Conservation (phyloP, 2,888 invertebrate species). For the Epinotia nisella region DNA sequence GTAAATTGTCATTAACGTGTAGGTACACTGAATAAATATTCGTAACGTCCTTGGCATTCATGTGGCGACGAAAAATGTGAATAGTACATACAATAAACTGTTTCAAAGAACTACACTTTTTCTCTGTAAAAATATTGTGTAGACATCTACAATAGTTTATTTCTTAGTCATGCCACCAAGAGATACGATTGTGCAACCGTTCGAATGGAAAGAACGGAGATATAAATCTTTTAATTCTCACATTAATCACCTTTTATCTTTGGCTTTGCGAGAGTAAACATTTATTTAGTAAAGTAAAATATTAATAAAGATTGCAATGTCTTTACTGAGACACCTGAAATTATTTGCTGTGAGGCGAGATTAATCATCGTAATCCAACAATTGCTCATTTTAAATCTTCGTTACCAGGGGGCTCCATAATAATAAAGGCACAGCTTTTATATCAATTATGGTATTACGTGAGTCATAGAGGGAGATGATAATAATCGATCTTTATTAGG, state of each 20-base stretch:
- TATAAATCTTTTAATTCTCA: slow-evolving; percentile 11
- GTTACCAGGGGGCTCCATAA: slow-evolving; percentile 61
- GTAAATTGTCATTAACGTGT: slow-evolving; percentile 42
- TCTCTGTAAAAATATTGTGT: neutral
- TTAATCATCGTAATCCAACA: slow-evolving; percentile 76
- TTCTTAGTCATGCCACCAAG: neutral
- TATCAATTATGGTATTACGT: slow-evolving; percentile 79
- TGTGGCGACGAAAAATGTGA: slow-evolving; percentile 13
- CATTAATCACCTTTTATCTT: slow-evolving; percentile 32
- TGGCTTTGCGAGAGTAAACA: slow-evolving; percentile 18
- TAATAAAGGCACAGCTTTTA: slow-evolving; percentile 72
- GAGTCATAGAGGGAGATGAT: slow-evolving; percentile 74
- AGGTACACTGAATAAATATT: slow-evolving; percentile 37
- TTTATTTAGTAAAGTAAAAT: slow-evolving; percentile 46
- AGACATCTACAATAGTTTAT: neutral
- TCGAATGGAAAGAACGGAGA: slow-evolving; percentile 2
- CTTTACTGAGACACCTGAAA: slow-evolving; percentile 55
- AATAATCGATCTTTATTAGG: slow-evolving; percentile 71
- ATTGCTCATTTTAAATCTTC: slow-evolving; percentile 74
- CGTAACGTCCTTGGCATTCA: slow-evolving; percentile 41
- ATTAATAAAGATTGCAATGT: slow-evolving; percentile 57
- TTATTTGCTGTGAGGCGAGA: slow-evolving; percentile 54
- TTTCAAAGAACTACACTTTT: neutral
- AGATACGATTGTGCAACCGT: slow-evolving; percentile 4
- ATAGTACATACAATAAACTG: slow-evolving; percentile 17